Evolutionary conservation across 2,888 invertebrate genomes (phyloP).

Genomic region (Morpho deidamia): DNA sequence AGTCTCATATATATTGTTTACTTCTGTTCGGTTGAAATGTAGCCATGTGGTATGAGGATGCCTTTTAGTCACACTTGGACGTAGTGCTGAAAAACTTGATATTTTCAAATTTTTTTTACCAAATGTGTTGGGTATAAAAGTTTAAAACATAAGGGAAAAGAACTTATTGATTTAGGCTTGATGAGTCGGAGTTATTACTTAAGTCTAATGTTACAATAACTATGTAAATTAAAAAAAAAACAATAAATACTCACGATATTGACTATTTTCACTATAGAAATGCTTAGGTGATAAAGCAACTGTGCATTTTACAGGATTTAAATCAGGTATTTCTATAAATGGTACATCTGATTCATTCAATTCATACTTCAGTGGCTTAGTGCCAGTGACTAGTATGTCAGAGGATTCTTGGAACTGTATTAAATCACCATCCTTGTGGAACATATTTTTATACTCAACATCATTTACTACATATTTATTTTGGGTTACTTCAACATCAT

Average conservation of each 20-base stretch:
- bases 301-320: conserved; percentile 86
- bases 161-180: too few species aligned
- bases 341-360: conserved; percentile 65
- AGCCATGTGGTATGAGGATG: conserved; percentile 89
- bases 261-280: conserved; percentile 80
- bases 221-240: too few species aligned
- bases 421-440: conserved; percentile 79
- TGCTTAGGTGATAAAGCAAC: conserved; percentile 81
- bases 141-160: too few species aligned
- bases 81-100: conserved; percentile 75
- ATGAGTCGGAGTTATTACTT: too few species aligned
- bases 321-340: conserved; percentile 80
- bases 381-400: conserved; percentile 82
- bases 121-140: too few species aligned
- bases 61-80: conserved; percentile 52
- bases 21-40: conserved; percentile 81
- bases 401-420: conserved; percentile 82
- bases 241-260: conserved; percentile 82
- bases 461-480: conserved; percentile 79
- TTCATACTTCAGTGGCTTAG: conserved; percentile 78
- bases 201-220: too few species aligned
- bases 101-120: too few species aligned
- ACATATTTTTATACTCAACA: conserved; percentile 74
- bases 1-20: conserved; percentile 83
- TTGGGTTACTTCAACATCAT: conserved; percentile 72